These are phyloP conservation scores for Manis crassicaudata DNA, from an alignment of 2,797 vertebrate genomes.

Conservation along the genomic window DNA sequence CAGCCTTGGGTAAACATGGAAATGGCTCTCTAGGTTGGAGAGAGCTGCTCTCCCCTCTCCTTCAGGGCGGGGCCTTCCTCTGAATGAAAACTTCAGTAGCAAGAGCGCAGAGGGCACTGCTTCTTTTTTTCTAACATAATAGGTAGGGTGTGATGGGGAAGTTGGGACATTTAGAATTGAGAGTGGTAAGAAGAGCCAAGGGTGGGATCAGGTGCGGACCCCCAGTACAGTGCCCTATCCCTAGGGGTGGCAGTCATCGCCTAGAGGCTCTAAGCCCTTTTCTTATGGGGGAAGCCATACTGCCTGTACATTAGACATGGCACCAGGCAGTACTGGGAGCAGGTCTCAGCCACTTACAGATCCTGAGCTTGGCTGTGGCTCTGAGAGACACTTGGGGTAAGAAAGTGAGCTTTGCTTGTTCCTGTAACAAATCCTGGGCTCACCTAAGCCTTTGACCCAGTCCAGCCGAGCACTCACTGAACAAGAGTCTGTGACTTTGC, in stretches of 20 bases:
- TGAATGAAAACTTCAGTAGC: neutral
- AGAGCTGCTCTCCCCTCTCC: neutral
- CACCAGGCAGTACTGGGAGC: neutral
- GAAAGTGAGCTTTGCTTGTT: neutral
- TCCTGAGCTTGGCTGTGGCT: neutral
- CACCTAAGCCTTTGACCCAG: neutral
- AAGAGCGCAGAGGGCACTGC: neutral
- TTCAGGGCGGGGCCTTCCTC: neutral
- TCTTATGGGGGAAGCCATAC: neutral
- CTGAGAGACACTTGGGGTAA: neutral
- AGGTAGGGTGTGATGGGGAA: neutral
- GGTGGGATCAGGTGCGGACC: neutral
- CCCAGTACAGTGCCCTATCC: neutral
- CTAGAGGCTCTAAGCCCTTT: neutral
- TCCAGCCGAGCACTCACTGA: neutral
- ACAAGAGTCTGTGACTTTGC: neutral
- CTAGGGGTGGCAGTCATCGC: neutral
- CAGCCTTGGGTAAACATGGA: neutral
- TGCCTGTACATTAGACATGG: neutral
- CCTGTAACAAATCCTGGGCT: neutral
- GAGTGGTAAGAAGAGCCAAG: neutral
- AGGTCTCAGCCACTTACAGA: neutral
- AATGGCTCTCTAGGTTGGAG: neutral
- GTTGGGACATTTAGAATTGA: neutral
- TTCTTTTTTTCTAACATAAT: neutral